Base-by-base conservation (phyloP, 2,113 vertebrate genomes). In the Thalassarche chlororhynchos region DNA sequence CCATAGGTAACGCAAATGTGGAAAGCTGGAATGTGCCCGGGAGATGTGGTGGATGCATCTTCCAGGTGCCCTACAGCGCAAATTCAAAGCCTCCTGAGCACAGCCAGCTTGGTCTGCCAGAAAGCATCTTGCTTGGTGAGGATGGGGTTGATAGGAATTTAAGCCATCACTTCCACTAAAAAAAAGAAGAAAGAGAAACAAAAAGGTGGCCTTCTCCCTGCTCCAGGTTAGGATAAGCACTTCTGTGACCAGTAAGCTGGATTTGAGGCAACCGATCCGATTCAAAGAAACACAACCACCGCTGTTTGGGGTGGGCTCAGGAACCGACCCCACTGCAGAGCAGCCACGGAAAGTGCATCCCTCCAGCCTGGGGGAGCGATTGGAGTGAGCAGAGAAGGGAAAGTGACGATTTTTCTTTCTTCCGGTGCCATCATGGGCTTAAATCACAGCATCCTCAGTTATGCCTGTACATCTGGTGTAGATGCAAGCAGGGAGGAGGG, bases 361-460 rank as follows among this genome's bases (percentile, higher is more conserved):
- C 55, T 52, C 23, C 78, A 55, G n/a, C 69, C 46, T 5, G 1
- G 19, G 19, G 31, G 10, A 52, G 70, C 0, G 0, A n/a, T 15
- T 19, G 1, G 49, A 65, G 12, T 1, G 1, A 62, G 55, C 42
- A 25, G 23, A 70, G 32, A 23, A 87, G 32, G 69, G 64, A 42
- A 58, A 44, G 10, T 17, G 40, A 60, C 0, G 3, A 7, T 40
- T 69, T 68, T 82, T 49, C 29, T 36, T 75, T 32, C 61, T 76
- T 49, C 47, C 70, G 57, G 26, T 14, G 47, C 62, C 77, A 62
- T 55, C 62, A 8, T 2, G 18, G 21, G 9, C 51, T 70, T 64
- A 34, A 88, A 65, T 58, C 36, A 40, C 36, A 65, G 78, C 38
- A 25, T 5, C 29, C 36, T 51, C 5, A 0, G 18, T 7, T 38